Conservation (phyloP, 2,113 vertebrate genomes). For the Oreochromis spilurus region DNA sequence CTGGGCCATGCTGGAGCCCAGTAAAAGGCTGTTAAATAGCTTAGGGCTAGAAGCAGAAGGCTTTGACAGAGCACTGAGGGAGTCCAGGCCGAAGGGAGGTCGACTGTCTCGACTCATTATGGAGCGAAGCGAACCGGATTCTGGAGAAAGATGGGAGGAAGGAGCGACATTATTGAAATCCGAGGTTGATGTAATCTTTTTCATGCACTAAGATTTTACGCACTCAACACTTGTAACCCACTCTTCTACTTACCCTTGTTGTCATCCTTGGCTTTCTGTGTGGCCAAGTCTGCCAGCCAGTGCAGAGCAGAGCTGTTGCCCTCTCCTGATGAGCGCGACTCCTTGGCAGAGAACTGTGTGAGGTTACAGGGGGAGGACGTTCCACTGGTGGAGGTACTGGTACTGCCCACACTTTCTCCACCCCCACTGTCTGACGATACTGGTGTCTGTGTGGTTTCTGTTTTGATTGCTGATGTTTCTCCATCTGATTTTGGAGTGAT, state of each 20-base stretch:
- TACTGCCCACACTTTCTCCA: conserved; percentile 51
- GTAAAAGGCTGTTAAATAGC: conserved; percentile 92
- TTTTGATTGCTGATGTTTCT: conserved; percentile 61
- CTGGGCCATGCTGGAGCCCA: conserved; percentile 85
- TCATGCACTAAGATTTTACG: neutral
- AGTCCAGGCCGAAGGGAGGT: conserved; percentile 89
- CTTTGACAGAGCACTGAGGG: conserved; percentile 88
- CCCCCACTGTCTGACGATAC: conserved; percentile 59
- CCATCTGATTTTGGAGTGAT: conserved; percentile 60
- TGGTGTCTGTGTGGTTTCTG: conserved; percentile 45
- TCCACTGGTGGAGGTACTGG: conserved; percentile 39
- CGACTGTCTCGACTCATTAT: conserved; percentile 90
- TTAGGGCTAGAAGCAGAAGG: conserved; percentile 86
- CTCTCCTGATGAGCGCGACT: conserved; percentile 78
- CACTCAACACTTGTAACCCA: neutral
- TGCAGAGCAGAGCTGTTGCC: conserved; percentile 89
- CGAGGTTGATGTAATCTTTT: neutral
- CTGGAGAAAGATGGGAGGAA: conserved; percentile 54
- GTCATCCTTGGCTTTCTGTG: conserved; percentile 97
- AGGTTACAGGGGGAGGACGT: conserved; percentile 63
- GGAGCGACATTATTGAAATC: neutral
- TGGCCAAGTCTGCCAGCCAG: conserved; percentile 96
- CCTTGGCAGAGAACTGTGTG: conserved; percentile 69
- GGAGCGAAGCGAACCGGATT: conserved; percentile 85
- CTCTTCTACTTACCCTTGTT: conserved; percentile 82